Percentiles rank a stretch among this genome's conserved stretches.
Conservation (phyloP, 1,140 invertebrate genomes). For the Saccostrea echinata region DNA sequence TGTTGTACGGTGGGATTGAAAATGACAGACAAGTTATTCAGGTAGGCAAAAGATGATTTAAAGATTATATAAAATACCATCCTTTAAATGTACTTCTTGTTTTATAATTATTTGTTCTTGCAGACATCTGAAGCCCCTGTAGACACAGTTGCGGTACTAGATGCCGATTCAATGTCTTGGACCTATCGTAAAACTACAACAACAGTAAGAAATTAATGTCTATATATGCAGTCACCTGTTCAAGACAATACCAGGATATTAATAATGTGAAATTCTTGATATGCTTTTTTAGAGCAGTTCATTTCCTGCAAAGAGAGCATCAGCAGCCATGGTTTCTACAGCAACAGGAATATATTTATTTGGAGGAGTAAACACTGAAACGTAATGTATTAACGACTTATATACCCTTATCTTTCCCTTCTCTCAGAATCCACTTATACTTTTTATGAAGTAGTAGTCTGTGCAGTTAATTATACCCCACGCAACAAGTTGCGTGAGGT, state of each 20-base stretch:
- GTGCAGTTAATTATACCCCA: too few species aligned
- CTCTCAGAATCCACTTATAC: too few species aligned
- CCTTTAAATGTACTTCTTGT: background rate
- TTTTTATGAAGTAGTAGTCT: too few species aligned
- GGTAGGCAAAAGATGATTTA: slow-evolving; percentile 16
- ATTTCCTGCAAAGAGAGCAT: slow-evolving; percentile 51
- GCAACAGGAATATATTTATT: slow-evolving; percentile 60
- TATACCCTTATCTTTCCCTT: too few species aligned
- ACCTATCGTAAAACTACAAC: slow-evolving; percentile 40
- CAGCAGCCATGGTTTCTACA: slow-evolving; percentile 57
- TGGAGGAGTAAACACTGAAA: slow-evolving; percentile 53
- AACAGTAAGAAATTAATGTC: background rate
- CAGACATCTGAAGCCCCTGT: slow-evolving; percentile 48
- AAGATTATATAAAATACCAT: background rate
- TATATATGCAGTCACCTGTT: background rate
- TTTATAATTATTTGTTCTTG: slow-evolving; percentile 6
- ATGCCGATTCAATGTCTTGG: slow-evolving; percentile 48
- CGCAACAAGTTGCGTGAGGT: too few species aligned
- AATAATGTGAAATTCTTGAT: background rate
- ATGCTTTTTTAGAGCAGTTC: slow-evolving; percentile 17
- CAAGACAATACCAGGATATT: background rate
- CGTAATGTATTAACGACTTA: slow-evolving; percentile 38
- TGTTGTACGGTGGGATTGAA: slow-evolving; percentile 62
- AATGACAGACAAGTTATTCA: slow-evolving; percentile 53
- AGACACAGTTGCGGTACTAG: slow-evolving; percentile 53